Conservation (phyloP, 2,113 vertebrate genomes). For the Ariopsis seemanni region DNA sequence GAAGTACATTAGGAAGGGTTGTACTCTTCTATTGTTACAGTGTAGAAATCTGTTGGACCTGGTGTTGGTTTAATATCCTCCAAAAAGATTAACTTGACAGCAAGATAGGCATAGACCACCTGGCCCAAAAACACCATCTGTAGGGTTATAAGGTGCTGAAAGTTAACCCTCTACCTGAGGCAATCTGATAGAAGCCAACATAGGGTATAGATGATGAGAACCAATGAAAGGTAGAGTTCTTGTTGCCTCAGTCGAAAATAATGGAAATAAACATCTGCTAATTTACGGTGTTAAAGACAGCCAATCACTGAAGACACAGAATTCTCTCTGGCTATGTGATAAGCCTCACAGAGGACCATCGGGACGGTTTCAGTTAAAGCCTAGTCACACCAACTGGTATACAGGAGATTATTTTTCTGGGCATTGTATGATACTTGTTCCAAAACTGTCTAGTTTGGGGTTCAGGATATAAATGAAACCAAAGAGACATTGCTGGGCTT, state of each 20-base stretch:
- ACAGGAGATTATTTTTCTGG: not conserved
- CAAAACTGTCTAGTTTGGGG: not conserved
- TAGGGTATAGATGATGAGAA: not conserved
- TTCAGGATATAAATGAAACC: not conserved
- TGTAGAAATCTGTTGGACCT: not conserved
- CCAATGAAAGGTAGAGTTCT: not conserved
- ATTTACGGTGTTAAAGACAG: not conserved
- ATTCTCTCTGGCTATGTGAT: not conserved
- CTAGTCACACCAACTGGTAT: not conserved
- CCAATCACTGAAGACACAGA: not conserved
- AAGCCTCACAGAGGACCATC: not conserved
- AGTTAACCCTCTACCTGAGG: not conserved
- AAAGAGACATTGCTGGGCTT: not conserved
- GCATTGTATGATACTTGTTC: not conserved
- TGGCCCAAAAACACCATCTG: not conserved
- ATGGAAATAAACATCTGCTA: not conserved
- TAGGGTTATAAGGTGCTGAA: slow-evolving; percentile 9
- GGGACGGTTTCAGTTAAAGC: not conserved
- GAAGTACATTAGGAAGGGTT: not conserved
- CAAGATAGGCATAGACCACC: not conserved
- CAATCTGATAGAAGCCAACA: not conserved
- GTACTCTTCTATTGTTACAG: not conserved
- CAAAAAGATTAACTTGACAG: not conserved
- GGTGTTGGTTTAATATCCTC: not conserved
- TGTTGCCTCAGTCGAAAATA: not conserved